Conservation (phyloP, 2,797 vertebrate species). For the Lemur catta region DNA sequence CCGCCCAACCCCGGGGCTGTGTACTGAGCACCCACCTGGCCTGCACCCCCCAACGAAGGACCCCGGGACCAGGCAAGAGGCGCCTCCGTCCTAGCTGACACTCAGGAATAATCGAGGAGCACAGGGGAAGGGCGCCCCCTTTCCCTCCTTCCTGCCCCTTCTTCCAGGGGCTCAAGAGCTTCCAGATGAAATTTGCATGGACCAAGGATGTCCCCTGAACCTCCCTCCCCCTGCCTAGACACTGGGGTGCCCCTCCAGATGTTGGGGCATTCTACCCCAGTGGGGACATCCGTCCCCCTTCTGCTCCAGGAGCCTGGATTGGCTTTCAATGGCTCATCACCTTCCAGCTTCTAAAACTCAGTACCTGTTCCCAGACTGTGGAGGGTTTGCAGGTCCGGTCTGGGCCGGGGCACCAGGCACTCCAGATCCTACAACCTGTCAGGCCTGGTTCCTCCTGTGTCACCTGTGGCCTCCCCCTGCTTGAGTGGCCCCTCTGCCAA, state of each 20-base stretch:
- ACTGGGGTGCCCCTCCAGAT: conserved; percentile 48
- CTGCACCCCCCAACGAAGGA: conserved; percentile 66
- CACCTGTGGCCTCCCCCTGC: background rate
- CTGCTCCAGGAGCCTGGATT: conserved; percentile 54
- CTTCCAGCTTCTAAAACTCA: conserved; percentile 33
- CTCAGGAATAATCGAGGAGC: conserved; percentile 77
- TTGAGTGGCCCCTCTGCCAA: conserved; percentile 22
- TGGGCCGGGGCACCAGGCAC: background rate
- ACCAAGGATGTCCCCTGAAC: conserved; percentile 59
- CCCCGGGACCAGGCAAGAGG: conserved; percentile 70
- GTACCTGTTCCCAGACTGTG: background rate
- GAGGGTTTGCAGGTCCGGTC: background rate
- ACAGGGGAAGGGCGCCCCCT: conserved; percentile 35
- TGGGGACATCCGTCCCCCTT: background rate
- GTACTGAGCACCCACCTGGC: conserved; percentile 86
- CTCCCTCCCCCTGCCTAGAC: conserved; percentile 33
- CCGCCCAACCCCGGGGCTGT: conserved; percentile 93
- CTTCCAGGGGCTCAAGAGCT: conserved; percentile 64
- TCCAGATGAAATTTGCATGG: conserved; percentile 61
- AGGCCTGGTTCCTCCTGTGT: background rate
- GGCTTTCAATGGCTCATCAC: conserved; percentile 34
- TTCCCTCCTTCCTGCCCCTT: conserved; percentile 42
- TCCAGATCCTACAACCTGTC: background rate
- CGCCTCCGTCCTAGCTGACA: conserved; percentile 62
- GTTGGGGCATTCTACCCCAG: background rate